Percentiles rank a stretch among this genome's conserved stretches.
Conservation (phyloP, 1,140 invertebrate species). For the Aphelinus atriplicis region DNA sequence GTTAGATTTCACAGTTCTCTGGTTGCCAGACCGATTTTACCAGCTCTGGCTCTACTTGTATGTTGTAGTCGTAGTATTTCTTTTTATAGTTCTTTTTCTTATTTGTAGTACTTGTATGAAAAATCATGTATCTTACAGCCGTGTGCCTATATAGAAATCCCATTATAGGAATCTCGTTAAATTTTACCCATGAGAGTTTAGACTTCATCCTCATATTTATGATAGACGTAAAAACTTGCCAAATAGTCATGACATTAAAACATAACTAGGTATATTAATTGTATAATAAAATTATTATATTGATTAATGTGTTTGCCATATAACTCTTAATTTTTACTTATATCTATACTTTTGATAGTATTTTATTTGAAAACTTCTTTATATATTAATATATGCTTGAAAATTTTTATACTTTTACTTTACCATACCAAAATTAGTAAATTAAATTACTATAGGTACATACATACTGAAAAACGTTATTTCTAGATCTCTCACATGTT, state of each 20-base stretch:
- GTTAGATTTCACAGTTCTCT: slow-evolving; percentile 63
- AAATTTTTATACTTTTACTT: no score
- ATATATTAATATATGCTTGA: not conserved
- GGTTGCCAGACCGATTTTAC: slow-evolving; percentile 63
- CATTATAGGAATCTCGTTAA: slow-evolving; percentile 34
- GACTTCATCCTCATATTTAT: slow-evolving; percentile 37
- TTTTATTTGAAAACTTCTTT: not conserved
- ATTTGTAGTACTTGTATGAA: slow-evolving; percentile 49
- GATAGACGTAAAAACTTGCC: slow-evolving; percentile 42
- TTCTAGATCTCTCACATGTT: no score
- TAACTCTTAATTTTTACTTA: not conserved
- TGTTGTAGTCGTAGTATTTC: slow-evolving; percentile 46
- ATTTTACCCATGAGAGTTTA: slow-evolving; percentile 31
- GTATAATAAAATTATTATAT: not conserved
- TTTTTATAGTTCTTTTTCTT: slow-evolving; percentile 47
- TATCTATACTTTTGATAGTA: not conserved
- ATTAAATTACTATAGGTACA: no score
- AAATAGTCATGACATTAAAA: slow-evolving; percentile 14
- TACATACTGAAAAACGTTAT: no score
- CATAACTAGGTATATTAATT: slow-evolving; percentile 5
- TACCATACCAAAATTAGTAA: no score
- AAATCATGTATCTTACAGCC: slow-evolving; percentile 50
- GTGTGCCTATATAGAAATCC: slow-evolving; percentile 46
- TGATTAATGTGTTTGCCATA: not conserved
- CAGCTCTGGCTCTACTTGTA: slow-evolving; percentile 57